Conservation (phyloP, 2,797 vertebrate genomes). For the Loriculus beryllinus region DNA sequence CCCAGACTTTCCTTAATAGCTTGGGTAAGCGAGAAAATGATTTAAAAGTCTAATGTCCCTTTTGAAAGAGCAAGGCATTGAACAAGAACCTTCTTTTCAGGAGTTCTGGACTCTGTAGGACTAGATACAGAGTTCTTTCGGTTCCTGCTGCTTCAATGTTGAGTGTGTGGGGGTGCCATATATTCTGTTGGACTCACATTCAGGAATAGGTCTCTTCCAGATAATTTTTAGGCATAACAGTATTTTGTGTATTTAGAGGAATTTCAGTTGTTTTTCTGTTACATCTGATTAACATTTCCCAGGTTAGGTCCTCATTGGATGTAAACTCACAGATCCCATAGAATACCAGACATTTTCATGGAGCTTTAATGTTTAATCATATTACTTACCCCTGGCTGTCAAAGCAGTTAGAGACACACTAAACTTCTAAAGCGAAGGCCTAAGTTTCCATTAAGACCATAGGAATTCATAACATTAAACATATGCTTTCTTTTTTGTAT, state of each 20-base stretch:
- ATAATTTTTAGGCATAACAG: not conserved
- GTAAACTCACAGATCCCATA: not conserved
- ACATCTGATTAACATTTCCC: not conserved
- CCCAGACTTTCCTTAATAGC: not conserved
- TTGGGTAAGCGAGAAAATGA: not conserved
- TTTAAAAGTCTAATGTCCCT: not conserved
- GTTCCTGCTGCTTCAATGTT: not conserved
- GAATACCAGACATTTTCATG: not conserved
- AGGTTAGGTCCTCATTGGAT: not conserved
- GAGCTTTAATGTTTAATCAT: accelerated
- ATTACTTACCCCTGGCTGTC: not conserved
- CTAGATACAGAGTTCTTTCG: not conserved
- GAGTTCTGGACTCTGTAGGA: not conserved
- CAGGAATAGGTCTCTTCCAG: not conserved
- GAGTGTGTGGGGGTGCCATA: not conserved
- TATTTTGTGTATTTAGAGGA: not conserved
- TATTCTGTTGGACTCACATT: not conserved
- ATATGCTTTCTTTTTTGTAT: not conserved
- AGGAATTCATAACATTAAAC: not conserved
- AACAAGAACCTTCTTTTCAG: not conserved
- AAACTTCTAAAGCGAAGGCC: not conserved
- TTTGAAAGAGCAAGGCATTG: not conserved
- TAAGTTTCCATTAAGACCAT: not conserved
- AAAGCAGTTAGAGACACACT: not conserved
- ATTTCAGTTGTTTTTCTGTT: not conserved